Evolutionary conservation across 2,113 vertebrate species (phyloP), one percentile per base, ranked within the genome.

Genomic region (Stercorarius parasiticus): DNA sequence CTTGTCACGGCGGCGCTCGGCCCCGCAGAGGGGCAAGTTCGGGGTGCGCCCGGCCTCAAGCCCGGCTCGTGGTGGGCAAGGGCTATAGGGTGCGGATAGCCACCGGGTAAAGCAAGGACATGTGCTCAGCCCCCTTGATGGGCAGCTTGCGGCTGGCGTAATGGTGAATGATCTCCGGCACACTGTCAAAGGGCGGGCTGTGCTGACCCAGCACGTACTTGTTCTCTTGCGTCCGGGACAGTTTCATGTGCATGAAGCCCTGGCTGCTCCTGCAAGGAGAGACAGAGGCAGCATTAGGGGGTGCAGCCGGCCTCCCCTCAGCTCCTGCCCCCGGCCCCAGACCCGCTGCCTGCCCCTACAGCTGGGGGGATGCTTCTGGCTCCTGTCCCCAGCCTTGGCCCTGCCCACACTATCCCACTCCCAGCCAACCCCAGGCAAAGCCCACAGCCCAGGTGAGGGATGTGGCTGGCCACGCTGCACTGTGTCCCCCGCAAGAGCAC

Each of bases 241-340:
- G 98, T 93, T 99, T 99, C 99, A 99, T 99, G 95, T 99, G 99
- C 99, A 99, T 99, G 98, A 99, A 99, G 93, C 99, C 99, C 95
- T 99, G 99, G 97, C 98, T 99, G 98, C 99, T 99, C 99, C 99
- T 99, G 97, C n/a, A 55, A 67, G 61, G 73, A 96, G 59, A 95
- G 61, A 93, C 47, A 34, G 34, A 95, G 71, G 50, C 55, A 65
- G 30, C 13, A 43, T 98, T 93, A 97, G 22, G 4, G 20, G 14
- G 17, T 53, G 27, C 13, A n/a, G 47, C 8, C 27, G 47, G 40
- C 21, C 25, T 43, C n/a, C 52, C 26, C 2, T n/a, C 70, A 69
- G 19, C 16, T 64, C 43, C 52, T 36, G 29, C 19, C 5, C 55
- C 13, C 43, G 4, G 43, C 13, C 16, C 3, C 0, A n/a, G n/a